A percentile compares a stretch with the other conserved stretches of the same genome.
Evolutionary conservation across 2,113 vertebrate species (phyloP).

Genomic region (Notarius quadriscutis): DNA sequence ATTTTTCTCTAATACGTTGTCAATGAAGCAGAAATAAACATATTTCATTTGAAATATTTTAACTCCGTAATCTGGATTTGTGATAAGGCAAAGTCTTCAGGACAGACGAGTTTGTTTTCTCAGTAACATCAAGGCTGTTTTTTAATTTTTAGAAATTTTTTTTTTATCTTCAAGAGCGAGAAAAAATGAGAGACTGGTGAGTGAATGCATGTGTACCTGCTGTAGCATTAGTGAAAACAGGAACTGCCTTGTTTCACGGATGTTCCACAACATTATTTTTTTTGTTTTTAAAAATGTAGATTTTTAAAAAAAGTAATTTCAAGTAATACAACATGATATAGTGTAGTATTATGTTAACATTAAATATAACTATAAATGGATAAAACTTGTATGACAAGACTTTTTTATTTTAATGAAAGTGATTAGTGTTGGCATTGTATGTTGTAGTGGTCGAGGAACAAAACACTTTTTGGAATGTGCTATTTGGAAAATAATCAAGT

Average conservation of each 20-base stretch:
- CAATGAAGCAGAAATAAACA: background rate
- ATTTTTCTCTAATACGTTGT: background rate
- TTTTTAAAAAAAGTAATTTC: too few relatives aligned
- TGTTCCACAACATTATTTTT: too few relatives aligned
- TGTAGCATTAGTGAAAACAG: background rate
- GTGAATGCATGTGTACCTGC: background rate
- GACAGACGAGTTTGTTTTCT: background rate
- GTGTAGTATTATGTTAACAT: too few relatives aligned
- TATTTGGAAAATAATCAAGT: background rate
- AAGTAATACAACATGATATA: too few relatives aligned
- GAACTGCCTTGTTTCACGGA: background rate
- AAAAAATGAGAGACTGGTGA: background rate
- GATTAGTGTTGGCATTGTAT: background rate
- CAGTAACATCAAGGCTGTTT: background rate
- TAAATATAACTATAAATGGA: background rate
- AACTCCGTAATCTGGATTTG: background rate
- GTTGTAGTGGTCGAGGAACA: background rate
- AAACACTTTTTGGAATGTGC: background rate
- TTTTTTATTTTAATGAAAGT: background rate
- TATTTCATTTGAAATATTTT: background rate
- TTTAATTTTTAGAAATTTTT: background rate
- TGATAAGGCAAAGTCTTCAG: background rate
- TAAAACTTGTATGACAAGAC: background rate
- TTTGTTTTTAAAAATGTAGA: too few relatives aligned
- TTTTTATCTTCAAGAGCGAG: background rate